Evolutionary conservation across 1,140 invertebrate species (phyloP), one percentile per base, ranked within the genome.

Genomic region (Potamilus streckersoni): DNA sequence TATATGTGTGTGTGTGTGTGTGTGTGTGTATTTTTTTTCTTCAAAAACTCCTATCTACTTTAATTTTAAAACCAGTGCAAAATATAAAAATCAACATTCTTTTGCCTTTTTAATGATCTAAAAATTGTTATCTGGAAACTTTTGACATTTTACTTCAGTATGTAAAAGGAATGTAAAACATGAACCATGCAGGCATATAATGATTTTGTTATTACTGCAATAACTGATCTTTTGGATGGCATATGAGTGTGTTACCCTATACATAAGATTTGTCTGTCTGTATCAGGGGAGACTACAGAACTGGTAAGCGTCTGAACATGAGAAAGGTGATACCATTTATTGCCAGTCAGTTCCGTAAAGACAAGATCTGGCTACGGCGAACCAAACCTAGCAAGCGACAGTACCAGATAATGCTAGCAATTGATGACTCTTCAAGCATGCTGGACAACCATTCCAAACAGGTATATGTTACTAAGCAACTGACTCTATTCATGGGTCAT

Each of bases 251-350:
- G 1, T 27, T 27, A 27, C 27, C 12, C 11, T n/a, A 38, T 67
- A 23, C 49, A 72, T 62, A 8, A 63, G 19, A 19, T 72, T 64
- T 63, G 16, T 71, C 38, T 38, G n/a, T 79, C 65, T 71, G 57
- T 84, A 88, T 64, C 80, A 92, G 95, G 81, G 96, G 96, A 79
- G 98, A 99, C 90, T 99, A 98, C 87, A 93, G 97, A 74, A 99
- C 97, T 2, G 98, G 98, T 12, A 96, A 97, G 81, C 92, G 98
- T 56, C 94, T 99, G 23, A 99, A 99, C 89, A 99, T 99, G 98
- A 93, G 97, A 64, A 97, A 98, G 89, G 92, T 93, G 4, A 98
- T 99, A 85, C 95, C 97, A 0, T 99, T 99, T 89, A 98, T 99
- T 83, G 98, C 98, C 13, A 99, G 97, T 84, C 95, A 99, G 88